Evolutionary conservation across 92 coral and sea anemone species (phyloP).

Genomic region (Paragorgia papillata): DNA sequence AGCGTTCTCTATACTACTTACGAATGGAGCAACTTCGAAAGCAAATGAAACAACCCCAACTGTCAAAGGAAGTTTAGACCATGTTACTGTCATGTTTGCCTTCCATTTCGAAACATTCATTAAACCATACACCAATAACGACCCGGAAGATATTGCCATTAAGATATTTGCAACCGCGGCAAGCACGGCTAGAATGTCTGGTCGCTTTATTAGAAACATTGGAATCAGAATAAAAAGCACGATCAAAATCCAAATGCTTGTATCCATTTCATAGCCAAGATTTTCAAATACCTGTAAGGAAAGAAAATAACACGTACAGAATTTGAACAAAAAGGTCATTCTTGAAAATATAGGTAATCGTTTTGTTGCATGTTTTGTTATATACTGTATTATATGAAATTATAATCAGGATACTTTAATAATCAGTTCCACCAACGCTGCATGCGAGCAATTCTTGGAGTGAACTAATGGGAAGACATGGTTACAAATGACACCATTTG

Average conservation of each 20-base stretch:
- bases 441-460: no score
- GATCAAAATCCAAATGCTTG: constrained; percentile 15
- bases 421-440: no score
- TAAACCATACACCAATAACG: not conserved
- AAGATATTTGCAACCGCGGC: constrained; percentile 6
- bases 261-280: no score
- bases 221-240: not conserved
- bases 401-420: no score
- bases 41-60: not conserved
- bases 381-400: no score
- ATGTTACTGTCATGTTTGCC: not conserved
- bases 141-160: not conserved
- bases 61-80: constrained; percentile 15
- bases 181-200: constrained; percentile 8
- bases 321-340: no score
- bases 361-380: no score
- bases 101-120: not conserved
- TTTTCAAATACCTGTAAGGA: no score
- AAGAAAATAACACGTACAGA: no score
- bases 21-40: constrained; percentile 22
- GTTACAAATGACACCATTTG: no score
- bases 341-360: no score
- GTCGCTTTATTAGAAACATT: constrained; percentile 2
- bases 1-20: constrained; percentile 1
- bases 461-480: no score